Percentiles rank a stretch among this genome's conserved stretches.
Conservation (phyloP, 1,140 invertebrate genomes). For the Coelopa frigida region DNA sequence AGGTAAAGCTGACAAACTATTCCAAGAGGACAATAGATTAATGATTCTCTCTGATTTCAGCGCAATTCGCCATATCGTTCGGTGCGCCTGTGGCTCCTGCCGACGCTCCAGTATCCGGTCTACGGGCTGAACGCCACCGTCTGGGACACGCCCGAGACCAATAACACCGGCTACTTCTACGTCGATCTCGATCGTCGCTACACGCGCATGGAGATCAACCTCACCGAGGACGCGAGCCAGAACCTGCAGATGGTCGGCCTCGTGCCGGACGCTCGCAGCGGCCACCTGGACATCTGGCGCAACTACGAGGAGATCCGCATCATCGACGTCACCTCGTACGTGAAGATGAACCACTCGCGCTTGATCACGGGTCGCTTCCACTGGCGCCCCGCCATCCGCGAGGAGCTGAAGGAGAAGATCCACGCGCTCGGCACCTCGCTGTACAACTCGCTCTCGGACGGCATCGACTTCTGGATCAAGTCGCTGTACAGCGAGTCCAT, state of each 20-base stretch:
- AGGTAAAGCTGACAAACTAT: too few species aligned
- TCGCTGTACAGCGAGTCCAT: constrained; percentile 57
- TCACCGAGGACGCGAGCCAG: constrained; percentile 59
- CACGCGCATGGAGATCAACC: constrained; percentile 53
- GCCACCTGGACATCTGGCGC: constrained; percentile 66
- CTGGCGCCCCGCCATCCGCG: constrained; percentile 68
- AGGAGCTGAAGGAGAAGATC: constrained; percentile 51
- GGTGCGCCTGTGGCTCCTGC: constrained; percentile 49
- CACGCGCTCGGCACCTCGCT: constrained; percentile 45
- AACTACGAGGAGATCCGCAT: constrained; percentile 69
- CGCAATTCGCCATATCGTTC: constrained; percentile 44
- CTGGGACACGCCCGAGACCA: constrained; percentile 49
- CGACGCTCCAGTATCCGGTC: constrained; percentile 44
- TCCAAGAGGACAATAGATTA: too few species aligned
- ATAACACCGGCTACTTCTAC: constrained; percentile 53
- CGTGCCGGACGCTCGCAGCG: constrained; percentile 67
- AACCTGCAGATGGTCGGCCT: constrained; percentile 64
- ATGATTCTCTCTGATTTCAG: too few species aligned
- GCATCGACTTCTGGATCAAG: constrained; percentile 59
- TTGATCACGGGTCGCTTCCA: constrained; percentile 68
- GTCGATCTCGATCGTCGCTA: constrained; percentile 52
- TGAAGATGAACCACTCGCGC: constrained; percentile 76
- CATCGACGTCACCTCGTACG: constrained; percentile 67
- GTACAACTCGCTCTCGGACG: constrained; percentile 51
- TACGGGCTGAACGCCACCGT: constrained; percentile 53